Base-by-base conservation (phyloP, 2,888 invertebrate genomes). In the Phragmatobia fuliginosa region DNA sequence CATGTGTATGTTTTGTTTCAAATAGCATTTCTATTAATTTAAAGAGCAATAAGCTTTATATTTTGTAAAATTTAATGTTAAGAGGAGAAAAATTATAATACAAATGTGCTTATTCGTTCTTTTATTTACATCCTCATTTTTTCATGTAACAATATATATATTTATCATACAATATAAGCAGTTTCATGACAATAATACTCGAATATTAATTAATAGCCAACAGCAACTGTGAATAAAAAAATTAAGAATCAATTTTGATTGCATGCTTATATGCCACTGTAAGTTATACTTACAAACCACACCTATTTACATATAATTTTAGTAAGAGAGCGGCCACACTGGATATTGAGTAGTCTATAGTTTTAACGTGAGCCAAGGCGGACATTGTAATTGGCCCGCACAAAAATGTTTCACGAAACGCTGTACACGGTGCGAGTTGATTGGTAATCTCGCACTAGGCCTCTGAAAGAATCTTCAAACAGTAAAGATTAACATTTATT, bases 21-120 rank as follows among this genome's bases (percentile, higher is more conserved):
- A 70, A 68, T 58, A 76, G 76, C 78, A 79, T 78, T 80, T 83
- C 81, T 70, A 67, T 72, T 88, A 90, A 86, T 86, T 86, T 87
- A 70, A 71, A 85, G 85, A 90, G 90, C 90, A 90, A 90, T 90
- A 90, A 88, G 87, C 84, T 83, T 77, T 74, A 82, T 86, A 85
- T 87, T 88, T 88, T 85, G 82, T 88, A 84, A 81, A 77, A 80
- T 74, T 77, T 77, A 82, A 79, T 82, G 78, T 75, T 84, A 85
- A 83, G 77, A 79, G 83, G 83, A 83, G 87, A 76, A 73, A 83
- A 77, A 83, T 83, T 83, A 90, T 88, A 91, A 87, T 88, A 87
- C 86, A 78, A 85, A 90, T 88, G 90, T 92, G 93, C 92, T 93
- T 93, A 92, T 77, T 77, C 66, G 78, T 80, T 86, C 69, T 89